Conservation (phyloP, 2,888 invertebrate species). For the Leptarthrus brevirostris region DNA sequence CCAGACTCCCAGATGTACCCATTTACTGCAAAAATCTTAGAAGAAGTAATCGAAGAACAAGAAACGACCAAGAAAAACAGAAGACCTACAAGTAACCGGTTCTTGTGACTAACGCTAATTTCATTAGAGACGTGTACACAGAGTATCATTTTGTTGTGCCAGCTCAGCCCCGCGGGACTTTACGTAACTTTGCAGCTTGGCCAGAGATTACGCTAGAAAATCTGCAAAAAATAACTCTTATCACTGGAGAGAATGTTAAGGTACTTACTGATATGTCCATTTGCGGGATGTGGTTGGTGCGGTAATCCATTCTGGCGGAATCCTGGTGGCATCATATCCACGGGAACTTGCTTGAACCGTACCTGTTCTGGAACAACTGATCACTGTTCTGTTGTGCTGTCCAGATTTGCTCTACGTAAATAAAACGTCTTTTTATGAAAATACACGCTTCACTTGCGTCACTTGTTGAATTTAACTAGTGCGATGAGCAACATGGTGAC, state of each 20-base stretch:
- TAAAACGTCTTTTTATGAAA: neutral
- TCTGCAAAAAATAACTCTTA: neutral
- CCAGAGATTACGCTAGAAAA: neutral
- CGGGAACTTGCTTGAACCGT: neutral
- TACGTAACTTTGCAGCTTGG: neutral
- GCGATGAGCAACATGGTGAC: neutral
- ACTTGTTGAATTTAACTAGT: too few species aligned
- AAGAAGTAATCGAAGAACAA: neutral
- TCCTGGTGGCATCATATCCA: slow-evolving; percentile 51
- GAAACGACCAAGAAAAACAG: slow-evolving; percentile 14
- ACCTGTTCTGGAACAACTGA: neutral
- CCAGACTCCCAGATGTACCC: slow-evolving; percentile 10
- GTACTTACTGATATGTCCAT: slow-evolving; percentile 53
- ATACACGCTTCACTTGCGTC: slow-evolving; percentile 27
- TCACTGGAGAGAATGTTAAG: too few species aligned
- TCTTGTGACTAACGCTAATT: slow-evolving; percentile 49
- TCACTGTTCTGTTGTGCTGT: too few species aligned
- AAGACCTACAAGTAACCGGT: slow-evolving; percentile 37
- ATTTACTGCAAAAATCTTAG: neutral
- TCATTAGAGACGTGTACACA: slow-evolving; percentile 30
- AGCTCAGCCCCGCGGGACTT: neutral
- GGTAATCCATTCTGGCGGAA: slow-evolving; percentile 53
- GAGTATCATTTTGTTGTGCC: slow-evolving; percentile 33
- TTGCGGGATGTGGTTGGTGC: slow-evolving; percentile 44
- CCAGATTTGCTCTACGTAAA: neutral